A percentile compares a stretch with the other conserved stretches of the same genome.
These are phyloP conservation scores for Drosophila leontia DNA, from an alignment of 1,140 invertebrate genomes.

Conservation along the genomic window DNA sequence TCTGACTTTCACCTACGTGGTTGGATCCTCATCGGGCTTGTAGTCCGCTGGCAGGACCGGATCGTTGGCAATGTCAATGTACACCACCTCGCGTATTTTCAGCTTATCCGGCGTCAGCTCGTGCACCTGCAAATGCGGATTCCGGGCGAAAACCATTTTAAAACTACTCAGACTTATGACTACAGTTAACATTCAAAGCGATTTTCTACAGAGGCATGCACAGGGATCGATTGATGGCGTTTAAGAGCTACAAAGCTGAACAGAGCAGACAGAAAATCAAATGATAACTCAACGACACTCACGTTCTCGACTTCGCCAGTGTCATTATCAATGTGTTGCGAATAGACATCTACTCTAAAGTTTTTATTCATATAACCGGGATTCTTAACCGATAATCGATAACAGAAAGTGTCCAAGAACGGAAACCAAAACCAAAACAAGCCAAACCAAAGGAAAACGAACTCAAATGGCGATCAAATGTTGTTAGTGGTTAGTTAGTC, in stretches of 20 bases:
- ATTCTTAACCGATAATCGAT: constrained; percentile 89
- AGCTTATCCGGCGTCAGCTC: constrained; percentile 95
- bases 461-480: constrained; percentile 43
- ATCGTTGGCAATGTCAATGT: constrained; percentile 98
- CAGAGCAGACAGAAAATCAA: constrained; percentile 42
- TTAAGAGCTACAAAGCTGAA: constrained; percentile 35
- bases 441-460: constrained; percentile 31
- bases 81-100: constrained; percentile 94
- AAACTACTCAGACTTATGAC: background rate
- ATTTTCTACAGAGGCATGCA: constrained; percentile 37
- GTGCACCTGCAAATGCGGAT: constrained; percentile 89
- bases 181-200: constrained; percentile 55
- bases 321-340: constrained; percentile 95
- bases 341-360: constrained; percentile 98
- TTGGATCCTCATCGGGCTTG: constrained; percentile 88
- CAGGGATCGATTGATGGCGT: constrained; percentile 39
- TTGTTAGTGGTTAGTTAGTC: constrained; percentile 28
- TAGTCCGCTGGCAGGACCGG: constrained; percentile 92
- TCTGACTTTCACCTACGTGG: constrained; percentile 61
- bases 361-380: constrained; percentile 99
- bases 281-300: constrained; percentile 85
- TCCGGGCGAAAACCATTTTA: constrained; percentile 9
- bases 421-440: constrained; percentile 34
- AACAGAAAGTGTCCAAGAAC: constrained; percentile 20
- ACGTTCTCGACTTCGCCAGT: constrained; percentile 92